Evolutionary conservation across 2,113 vertebrate genomes (phyloP), one percentile per base, ranked within the genome.

Genomic region (Mugil cephalus): DNA sequence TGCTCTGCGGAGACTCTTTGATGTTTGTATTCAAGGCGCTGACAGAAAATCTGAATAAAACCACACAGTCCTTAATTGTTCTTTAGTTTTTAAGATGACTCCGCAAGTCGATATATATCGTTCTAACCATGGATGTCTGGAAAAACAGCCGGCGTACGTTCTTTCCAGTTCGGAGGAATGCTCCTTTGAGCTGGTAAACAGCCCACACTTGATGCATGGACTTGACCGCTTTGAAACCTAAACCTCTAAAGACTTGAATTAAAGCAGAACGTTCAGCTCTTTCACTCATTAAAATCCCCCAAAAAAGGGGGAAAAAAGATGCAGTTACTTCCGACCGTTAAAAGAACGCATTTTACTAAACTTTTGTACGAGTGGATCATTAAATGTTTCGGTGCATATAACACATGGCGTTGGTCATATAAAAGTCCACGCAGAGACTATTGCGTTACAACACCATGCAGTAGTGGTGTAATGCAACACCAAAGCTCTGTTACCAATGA

Each of bases 321-420:
- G 2, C 5, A 15, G 13, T 75, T 42, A 36, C 19, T 51, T 46
- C 2, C 76, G 46, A 54, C 46, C 47, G 17, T 53, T 79, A 47
- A 42, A 71, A 52, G 11, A 76, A 62, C 11, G 6, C 4, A 1
- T 61, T 54, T 80, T 11, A 36, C 47, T 36, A 7, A 59, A 65
- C 45, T 43, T 81, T 61, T 70, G n/a, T 64, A 13, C 0, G 1
- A 40, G 24, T 4, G 45, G 38, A 43, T 53, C 35, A 51, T 68
- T 71, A 60, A 77, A 81, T 55, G 48, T 82, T 47, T 74, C 64
- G 82, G 65, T 62, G 52, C 40, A 10, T 63, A 39, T 54, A 66
- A 55, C 70, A 65, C 61, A 78, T 68, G 46, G 48, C 38, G 35
- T 1, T 70, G 58, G 65, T 77, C 72, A 56, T 68, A 77, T 77